Percentiles rank a stretch among this genome's conserved stretches.
Evolutionary conservation across 2,113 vertebrate species (phyloP).

Genomic region (Plotosus lineatus): DNA sequence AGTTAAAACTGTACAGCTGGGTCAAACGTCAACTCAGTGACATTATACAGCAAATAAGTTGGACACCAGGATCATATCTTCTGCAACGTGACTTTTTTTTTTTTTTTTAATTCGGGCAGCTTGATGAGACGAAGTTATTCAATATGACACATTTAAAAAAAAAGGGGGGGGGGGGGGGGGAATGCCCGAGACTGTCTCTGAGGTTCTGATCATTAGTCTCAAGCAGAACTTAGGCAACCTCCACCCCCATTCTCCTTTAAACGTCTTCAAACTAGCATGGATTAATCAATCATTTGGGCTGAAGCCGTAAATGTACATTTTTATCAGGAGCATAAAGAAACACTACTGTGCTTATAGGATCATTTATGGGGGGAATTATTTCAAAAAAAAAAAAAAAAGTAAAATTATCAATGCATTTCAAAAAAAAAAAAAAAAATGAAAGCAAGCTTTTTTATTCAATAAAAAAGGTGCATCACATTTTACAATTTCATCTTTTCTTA

Average conservation of each 20-base stretch:
- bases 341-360: constrained; percentile 1
- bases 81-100: not conserved
- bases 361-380: not conserved
- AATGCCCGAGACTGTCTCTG: not conserved
- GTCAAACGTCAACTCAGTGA: not conserved
- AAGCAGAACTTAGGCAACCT: not conserved
- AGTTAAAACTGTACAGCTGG: constrained; percentile 19
- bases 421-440: not conserved
- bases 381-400: not conserved
- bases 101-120: not conserved
- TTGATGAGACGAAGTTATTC: not conserved
- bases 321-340: not conserved
- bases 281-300: not conserved
- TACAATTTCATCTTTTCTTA: not conserved
- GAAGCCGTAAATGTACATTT: not conserved
- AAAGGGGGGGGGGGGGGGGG: no score
- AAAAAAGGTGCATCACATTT: not conserved
- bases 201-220: not conserved
- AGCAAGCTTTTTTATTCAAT: not conserved
- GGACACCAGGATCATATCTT: not conserved
- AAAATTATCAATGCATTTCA: not conserved
- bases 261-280: not conserved
- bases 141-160: not conserved
- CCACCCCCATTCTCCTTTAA: not conserved
- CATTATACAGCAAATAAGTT: not conserved